Evolutionary conservation across 2,888 invertebrate genomes (phyloP).

Genomic region (Helleia helle): DNA sequence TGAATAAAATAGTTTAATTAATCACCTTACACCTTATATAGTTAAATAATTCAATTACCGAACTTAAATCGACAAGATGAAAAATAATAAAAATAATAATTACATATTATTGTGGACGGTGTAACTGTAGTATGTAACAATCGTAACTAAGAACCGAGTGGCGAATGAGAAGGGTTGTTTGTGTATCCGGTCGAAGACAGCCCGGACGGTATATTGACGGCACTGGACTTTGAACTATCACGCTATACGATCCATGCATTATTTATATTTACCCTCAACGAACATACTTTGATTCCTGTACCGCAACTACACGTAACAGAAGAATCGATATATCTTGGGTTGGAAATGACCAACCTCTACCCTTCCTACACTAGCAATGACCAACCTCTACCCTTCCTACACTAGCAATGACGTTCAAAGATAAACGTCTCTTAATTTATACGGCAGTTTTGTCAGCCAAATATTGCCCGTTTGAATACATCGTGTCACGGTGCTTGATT

Average conservation of each 20-base stretch:
- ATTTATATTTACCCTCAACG: slow-evolving; percentile 72
- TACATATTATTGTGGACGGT: slow-evolving; percentile 3
- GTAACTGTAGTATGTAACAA: not conserved
- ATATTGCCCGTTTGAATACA: slow-evolving; percentile 71
- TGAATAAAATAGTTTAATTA: slow-evolving; percentile 17
- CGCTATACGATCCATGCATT: slow-evolving; percentile 75
- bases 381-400: slow-evolving; percentile 40
- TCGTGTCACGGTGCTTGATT: slow-evolving; percentile 70
- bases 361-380: slow-evolving; percentile 40
- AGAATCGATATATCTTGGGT: slow-evolving; percentile 49
- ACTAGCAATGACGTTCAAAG: slow-evolving; percentile 45
- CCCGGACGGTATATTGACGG: slow-evolving; percentile 43
- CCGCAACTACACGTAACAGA: slow-evolving; percentile 50
- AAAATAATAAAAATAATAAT: too few relatives aligned
- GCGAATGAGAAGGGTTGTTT: slow-evolving; percentile 27
- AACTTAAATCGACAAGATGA: too few relatives aligned
- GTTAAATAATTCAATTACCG: too few relatives aligned
- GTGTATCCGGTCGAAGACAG: slow-evolving; percentile 37
- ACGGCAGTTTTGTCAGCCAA: slow-evolving; percentile 56
- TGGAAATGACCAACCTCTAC: slow-evolving; percentile 37
- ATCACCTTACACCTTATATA: too few relatives aligned
- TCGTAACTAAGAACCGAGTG: slow-evolving; percentile 13
- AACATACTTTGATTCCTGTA: slow-evolving; percentile 71
- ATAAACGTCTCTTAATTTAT: slow-evolving; percentile 61
- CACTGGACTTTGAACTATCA: slow-evolving; percentile 70